Percentiles rank a stretch among this genome's conserved stretches.
Evolutionary conservation across 2,113 vertebrate species (phyloP).

Genomic region (Gymnocephalus cernua): DNA sequence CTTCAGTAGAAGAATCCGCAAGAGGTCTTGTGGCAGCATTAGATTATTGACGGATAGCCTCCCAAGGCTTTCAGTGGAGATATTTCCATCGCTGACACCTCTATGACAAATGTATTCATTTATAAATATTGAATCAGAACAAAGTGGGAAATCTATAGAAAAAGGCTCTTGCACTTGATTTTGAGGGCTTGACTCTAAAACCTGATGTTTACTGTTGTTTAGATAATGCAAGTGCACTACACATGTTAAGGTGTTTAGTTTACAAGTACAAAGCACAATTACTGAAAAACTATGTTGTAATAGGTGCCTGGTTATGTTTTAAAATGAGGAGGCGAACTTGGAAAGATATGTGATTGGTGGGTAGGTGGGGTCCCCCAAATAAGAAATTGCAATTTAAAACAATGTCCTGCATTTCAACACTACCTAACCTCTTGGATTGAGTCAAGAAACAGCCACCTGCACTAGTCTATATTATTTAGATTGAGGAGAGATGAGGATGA

Average conservation of each 20-base stretch:
- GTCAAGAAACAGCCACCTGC: too few species aligned
- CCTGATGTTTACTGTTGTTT: neutral
- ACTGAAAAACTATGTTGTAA: neutral
- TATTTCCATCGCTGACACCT: constrained; percentile 15
- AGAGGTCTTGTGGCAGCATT: constrained; percentile 1
- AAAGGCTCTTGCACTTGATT: neutral
- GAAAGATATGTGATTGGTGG: too few species aligned
- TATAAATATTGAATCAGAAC: constrained; percentile 7
- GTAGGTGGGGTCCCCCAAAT: too few species aligned
- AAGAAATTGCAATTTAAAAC: too few species aligned
- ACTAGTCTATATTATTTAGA: too few species aligned
- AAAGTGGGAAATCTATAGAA: neutral
- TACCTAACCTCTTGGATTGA: too few species aligned
- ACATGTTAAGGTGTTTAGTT: neutral
- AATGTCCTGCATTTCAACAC: too few species aligned
- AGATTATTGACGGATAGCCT: constrained; percentile 1
- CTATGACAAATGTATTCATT: neutral
- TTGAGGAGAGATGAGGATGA: too few species aligned
- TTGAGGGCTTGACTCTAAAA: neutral
- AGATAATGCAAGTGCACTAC: neutral
- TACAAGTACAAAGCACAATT: neutral
- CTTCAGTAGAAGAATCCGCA: constrained; percentile 4
- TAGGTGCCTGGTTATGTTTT: too few species aligned
- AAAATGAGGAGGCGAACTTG: too few species aligned
- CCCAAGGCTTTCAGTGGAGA: neutral